Percentiles rank a stretch among this genome's conserved stretches.
Evolutionary conservation across 2,113 vertebrate species (phyloP).

Genomic region (Riparia riparia): DNA sequence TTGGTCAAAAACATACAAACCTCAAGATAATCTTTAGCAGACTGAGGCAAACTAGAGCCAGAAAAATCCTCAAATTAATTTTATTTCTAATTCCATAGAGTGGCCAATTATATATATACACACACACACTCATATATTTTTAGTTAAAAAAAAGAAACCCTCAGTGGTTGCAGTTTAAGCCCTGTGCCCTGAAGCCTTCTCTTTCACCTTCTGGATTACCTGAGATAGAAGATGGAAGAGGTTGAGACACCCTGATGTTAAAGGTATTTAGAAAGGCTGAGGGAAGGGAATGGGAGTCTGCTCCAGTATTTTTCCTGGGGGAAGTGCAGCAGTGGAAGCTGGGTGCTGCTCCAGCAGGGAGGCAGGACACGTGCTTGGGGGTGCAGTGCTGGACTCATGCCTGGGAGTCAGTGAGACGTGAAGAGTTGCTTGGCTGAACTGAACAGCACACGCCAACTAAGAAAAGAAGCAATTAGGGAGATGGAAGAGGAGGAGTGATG

Average conservation of each 20-base stretch:
- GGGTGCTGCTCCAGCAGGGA: constrained; percentile 15
- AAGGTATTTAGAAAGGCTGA: neutral
- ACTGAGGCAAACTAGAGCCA: neutral
- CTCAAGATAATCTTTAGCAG: neutral
- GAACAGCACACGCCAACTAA: constrained; percentile 16
- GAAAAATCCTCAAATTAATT: neutral
- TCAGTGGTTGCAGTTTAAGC: neutral
- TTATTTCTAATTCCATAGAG: constrained; percentile 34
- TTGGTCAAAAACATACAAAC: neutral
- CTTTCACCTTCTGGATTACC: neutral
- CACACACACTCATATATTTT: neutral
- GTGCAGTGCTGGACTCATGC: constrained; percentile 11
- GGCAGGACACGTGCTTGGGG: neutral
- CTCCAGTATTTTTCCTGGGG: neutral
- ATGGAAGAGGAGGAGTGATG: constrained; percentile 60
- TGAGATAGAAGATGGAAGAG: neutral
- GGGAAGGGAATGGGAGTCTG: neutral
- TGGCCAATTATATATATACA: neutral
- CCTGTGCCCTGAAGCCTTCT: neutral
- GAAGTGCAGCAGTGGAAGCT: neutral
- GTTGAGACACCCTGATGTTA: neutral
- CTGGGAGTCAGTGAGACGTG: constrained; percentile 37
- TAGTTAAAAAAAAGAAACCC: neutral
- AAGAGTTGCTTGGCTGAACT: constrained; percentile 29
- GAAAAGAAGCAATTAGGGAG: constrained; percentile 68